A percentile compares a stretch with the other conserved stretches of the same genome.
Evolutionary conservation across 2,797 vertebrate species (phyloP).

Genomic region (Enteromius anoplus): DNA sequence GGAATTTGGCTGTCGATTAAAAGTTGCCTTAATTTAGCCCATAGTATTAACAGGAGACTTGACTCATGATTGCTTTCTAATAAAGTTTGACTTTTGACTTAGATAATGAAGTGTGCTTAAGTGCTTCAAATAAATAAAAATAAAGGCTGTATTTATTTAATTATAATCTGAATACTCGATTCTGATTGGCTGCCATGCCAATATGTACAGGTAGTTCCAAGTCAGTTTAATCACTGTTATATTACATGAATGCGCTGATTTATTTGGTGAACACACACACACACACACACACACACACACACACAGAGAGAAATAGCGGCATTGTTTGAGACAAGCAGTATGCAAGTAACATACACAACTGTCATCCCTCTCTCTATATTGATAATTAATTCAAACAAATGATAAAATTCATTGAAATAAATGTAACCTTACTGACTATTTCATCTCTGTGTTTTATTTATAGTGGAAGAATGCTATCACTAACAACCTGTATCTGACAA

Average conservation of each 20-base stretch:
- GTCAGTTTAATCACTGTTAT: not conserved
- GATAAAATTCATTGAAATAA: not conserved
- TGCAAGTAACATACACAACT: not conserved
- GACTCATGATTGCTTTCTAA: not conserved
- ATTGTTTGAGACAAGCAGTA: not conserved
- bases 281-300: not conserved
- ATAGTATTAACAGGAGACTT: not conserved
- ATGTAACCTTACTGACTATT: not conserved
- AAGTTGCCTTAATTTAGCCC: constrained; percentile 65
- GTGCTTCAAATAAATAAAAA: not conserved
- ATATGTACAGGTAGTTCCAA: not conserved
- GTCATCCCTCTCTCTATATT: not conserved
- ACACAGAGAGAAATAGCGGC: not conserved
- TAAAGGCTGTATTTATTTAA: too few relatives aligned
- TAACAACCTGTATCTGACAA: not conserved
- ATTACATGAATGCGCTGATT: too few relatives aligned
- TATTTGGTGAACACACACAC: not conserved
- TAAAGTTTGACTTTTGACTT: not conserved
- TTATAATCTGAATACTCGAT: not conserved
- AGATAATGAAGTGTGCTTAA: not conserved
- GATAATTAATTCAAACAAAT: not conserved
- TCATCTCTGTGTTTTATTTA: not conserved
- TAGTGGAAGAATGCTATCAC: not conserved
- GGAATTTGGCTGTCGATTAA: constrained; percentile 68
- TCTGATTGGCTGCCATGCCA: too few relatives aligned